Conservation (phyloP, 2,888 invertebrate genomes). For the Petrophora chlorosata region DNA sequence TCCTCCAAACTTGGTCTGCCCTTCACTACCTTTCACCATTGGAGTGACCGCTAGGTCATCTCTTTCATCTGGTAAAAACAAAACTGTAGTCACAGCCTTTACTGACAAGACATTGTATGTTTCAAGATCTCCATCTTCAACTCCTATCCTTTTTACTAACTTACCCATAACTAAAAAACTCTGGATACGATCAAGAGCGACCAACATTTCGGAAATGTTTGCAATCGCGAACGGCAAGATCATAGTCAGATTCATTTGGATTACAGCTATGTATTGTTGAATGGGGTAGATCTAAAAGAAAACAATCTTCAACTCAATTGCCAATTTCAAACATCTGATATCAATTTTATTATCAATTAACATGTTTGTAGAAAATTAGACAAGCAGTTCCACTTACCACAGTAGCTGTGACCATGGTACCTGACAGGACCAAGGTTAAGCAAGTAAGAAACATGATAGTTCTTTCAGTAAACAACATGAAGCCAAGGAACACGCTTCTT, state of each 20-base stretch:
- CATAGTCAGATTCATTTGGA: constrained; percentile 83
- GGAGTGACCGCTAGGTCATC: constrained; percentile 50
- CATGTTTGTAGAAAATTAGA: background rate
- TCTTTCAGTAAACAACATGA: constrained; percentile 89
- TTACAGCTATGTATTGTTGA: constrained; percentile 82
- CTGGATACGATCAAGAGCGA: constrained; percentile 84
- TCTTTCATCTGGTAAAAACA: constrained; percentile 66
- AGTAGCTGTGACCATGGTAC: constrained; percentile 64
- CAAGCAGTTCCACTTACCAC: constrained; percentile 46
- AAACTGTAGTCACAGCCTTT: too few species aligned
- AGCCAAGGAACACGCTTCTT: constrained; percentile 87
- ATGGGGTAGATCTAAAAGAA: constrained; percentile 82
- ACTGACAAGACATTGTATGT: background rate
- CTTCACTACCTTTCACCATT: constrained; percentile 32
- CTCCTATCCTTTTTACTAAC: constrained; percentile 16
- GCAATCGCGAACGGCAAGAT: constrained; percentile 82
- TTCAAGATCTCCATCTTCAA: background rate
- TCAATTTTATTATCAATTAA: too few species aligned
- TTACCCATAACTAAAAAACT: constrained; percentile 79
- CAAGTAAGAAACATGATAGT: constrained; percentile 87
- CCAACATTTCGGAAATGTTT: constrained; percentile 81
- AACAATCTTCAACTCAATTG: background rate
- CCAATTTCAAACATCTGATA: too few species aligned
- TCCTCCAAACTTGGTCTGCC: constrained; percentile 46
- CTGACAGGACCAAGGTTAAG: constrained; percentile 62